These are phyloP conservation scores for Chaenogobius annularis DNA, from an alignment of 2,113 vertebrate species.

Conservation along the genomic window DNA sequence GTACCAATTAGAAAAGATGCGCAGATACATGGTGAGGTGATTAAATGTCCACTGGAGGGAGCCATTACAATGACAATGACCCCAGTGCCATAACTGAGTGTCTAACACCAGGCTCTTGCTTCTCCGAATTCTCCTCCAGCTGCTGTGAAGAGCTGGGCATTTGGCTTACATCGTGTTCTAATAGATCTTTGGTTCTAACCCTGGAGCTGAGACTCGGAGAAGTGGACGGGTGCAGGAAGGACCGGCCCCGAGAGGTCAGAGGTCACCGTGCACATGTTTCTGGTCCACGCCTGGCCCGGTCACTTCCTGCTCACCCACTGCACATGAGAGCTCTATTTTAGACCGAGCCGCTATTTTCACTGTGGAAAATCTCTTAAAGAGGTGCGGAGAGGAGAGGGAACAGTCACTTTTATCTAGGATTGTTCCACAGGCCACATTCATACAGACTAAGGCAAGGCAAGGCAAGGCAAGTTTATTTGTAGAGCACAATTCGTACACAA, in stretches of 20 bases:
- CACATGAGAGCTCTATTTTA: slow-evolving; percentile 63
- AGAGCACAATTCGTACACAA: too few species aligned
- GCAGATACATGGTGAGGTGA: not conserved
- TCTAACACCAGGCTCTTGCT: not conserved
- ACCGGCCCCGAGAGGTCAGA: slow-evolving; percentile 45
- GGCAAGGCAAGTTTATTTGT: not conserved
- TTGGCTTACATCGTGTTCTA: not conserved
- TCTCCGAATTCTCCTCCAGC: not conserved
- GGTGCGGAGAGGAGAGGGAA: not conserved
- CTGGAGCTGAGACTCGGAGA: slow-evolving; percentile 10
- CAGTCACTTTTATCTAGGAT: not conserved
- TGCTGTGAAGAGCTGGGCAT: not conserved
- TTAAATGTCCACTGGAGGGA: not conserved
- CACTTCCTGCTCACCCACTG: slow-evolving; percentile 49
- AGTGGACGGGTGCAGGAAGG: slow-evolving; percentile 69
- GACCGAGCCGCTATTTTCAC: slow-evolving; percentile 61
- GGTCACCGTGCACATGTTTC: slow-evolving; percentile 78
- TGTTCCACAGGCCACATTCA: not conserved
- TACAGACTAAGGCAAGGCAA: too few species aligned
- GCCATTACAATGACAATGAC: not conserved
- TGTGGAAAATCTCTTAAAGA: slow-evolving; percentile 24
- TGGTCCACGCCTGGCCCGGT: slow-evolving; percentile 62
- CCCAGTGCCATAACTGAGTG: not conserved
- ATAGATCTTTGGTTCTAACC: not conserved
- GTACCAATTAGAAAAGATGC: too few species aligned